Evolutionary conservation across 2,797 vertebrate genomes (phyloP).

Genomic region (Onychomys arenicola): DNA sequence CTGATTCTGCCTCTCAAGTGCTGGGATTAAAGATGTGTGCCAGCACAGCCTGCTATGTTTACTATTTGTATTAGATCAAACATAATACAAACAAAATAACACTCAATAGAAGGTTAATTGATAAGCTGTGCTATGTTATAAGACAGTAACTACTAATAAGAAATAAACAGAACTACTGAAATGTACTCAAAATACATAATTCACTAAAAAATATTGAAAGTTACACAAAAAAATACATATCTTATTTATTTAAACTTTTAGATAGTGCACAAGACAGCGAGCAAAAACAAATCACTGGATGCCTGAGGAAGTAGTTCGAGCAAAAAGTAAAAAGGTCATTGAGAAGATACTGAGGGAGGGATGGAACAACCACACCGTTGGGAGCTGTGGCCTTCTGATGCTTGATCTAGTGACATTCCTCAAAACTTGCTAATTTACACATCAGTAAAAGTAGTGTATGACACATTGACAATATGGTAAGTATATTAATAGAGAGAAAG

Average conservation of each 20-base stretch:
- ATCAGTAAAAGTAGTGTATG: not conserved
- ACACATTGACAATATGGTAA: not conserved
- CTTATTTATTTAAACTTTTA: not conserved
- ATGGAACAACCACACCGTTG: not conserved
- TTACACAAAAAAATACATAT: not conserved
- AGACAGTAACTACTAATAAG: not conserved
- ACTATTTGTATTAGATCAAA: not conserved
- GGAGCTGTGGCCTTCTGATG: not conserved
- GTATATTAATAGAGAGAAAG: not conserved
- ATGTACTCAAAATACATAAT: not conserved
- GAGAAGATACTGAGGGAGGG: not conserved
- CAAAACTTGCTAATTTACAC: not conserved
- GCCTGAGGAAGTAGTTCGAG: not conserved
- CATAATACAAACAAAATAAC: not conserved
- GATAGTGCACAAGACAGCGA: not conserved
- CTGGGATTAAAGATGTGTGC: no score
- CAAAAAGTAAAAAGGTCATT: not conserved
- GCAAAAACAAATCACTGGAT: not conserved
- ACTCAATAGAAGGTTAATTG: not conserved
- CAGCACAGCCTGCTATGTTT: not conserved
- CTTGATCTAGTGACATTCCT: not conserved
- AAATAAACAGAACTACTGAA: not conserved
- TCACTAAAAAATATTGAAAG: not conserved
- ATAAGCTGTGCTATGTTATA: not conserved
- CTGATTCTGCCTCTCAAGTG: no score